phyloP scores from a whole-genome alignment of 92 coral and sea anemone species.

The Montipora capitata region DNA sequence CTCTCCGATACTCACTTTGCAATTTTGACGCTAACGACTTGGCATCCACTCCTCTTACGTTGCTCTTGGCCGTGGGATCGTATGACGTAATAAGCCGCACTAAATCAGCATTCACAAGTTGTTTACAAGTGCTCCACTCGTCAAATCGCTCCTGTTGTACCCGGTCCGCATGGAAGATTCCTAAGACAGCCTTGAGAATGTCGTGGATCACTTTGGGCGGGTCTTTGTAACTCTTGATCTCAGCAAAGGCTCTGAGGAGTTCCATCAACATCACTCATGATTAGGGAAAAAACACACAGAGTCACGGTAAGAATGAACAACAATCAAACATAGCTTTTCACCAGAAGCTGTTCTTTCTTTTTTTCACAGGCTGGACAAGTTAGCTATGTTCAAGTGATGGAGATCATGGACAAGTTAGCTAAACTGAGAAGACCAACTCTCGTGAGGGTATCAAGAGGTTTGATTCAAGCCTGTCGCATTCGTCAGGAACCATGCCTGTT shows the following conservation, averaged over 20 bases:
- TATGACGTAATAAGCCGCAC: conserved; percentile 89
- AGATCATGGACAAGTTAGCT: too few species aligned
- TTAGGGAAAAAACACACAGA: too few species aligned
- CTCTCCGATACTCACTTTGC: conserved; percentile 73
- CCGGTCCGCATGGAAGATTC: conserved; percentile 77
- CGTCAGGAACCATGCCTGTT: too few species aligned
- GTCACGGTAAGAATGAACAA: too few species aligned
- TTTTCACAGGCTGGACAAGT: too few species aligned
- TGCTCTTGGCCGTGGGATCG: conserved; percentile 91
- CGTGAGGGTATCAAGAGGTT: too few species aligned
- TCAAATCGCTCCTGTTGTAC: conserved; percentile 80
- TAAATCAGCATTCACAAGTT: conserved; percentile 89
- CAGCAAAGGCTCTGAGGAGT: conserved; percentile 93
- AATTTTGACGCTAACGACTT: conserved; percentile 83
- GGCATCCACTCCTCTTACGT: conserved; percentile 84
- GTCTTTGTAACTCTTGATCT: conserved; percentile 98
- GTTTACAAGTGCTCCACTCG: conserved; percentile 95
- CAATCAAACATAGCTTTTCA: too few species aligned
- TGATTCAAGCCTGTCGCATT: too few species aligned
- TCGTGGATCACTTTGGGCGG: conserved; percentile 98
- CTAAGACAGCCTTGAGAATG: conserved; percentile 95
- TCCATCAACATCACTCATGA: not conserved
- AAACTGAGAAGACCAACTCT: too few species aligned
- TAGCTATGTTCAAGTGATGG: too few species aligned
- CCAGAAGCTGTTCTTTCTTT: too few species aligned